These are phyloP conservation scores for Drosophila testacea DNA, from an alignment of 2,888 invertebrate species.

Conservation along the genomic window DNA sequence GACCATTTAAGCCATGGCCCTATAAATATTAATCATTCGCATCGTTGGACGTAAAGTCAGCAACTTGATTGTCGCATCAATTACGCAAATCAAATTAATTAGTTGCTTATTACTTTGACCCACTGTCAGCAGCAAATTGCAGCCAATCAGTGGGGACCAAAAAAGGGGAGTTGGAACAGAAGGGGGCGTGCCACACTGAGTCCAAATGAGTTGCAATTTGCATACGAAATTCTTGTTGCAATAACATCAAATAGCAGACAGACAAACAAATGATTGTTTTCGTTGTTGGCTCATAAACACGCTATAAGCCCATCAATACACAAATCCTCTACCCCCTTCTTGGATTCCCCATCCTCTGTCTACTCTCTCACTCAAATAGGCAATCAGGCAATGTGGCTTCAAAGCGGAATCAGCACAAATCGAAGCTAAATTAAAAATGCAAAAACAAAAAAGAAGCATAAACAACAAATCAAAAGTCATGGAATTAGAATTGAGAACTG, in stretches of 20 bases:
- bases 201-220: constrained; percentile 68
- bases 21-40: constrained; percentile 52
- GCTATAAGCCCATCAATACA: constrained; percentile 69
- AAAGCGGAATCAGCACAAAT: constrained; percentile 64
- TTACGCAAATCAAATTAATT: constrained; percentile 67
- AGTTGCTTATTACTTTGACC: constrained; percentile 74
- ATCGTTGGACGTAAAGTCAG: constrained; percentile 5
- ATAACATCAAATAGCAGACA: constrained; percentile 46
- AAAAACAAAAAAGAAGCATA: constrained; percentile 36
- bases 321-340: neutral
- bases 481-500: constrained; percentile 11
- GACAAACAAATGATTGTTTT: constrained; percentile 42
- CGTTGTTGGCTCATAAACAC: constrained; percentile 56
- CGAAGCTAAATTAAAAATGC: constrained; percentile 71
- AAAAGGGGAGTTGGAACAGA: neutral
- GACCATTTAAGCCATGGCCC: constrained; percentile 16
- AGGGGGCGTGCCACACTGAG: constrained; percentile 39
- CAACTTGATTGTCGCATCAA: constrained; percentile 32
- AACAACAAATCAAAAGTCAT: constrained; percentile 22
- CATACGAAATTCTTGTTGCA: constrained; percentile 61
- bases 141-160: neutral
- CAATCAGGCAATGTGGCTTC: constrained; percentile 61
- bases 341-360: neutral
- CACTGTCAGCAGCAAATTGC: constrained; percentile 51
- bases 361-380: constrained; percentile 8